A percentile compares a stretch with the other conserved stretches of the same genome.
phyloP scores from a whole-genome alignment of 1,140 invertebrate species.

The Nymphalis io region DNA sequence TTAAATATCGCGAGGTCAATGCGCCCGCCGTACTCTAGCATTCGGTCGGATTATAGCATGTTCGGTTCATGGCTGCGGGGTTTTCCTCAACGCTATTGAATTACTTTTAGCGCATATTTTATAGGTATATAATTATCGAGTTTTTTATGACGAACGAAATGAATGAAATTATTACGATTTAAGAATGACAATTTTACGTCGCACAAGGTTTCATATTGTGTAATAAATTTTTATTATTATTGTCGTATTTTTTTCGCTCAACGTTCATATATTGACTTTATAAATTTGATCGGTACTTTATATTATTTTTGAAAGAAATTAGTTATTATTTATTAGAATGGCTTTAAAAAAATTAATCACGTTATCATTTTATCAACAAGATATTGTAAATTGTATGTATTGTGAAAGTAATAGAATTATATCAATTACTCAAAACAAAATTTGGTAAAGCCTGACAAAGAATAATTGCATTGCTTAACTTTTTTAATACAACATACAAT shows the following conservation, averaged over 20 bases:
- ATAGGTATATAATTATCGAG: not conserved
- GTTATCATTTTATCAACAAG: too few relatives aligned
- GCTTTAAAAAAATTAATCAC: too few relatives aligned
- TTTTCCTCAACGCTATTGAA: slow-evolving; percentile 42
- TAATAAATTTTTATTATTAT: not conserved
- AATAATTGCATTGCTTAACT: too few relatives aligned
- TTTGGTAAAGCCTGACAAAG: too few relatives aligned
- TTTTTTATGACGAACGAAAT: not conserved
- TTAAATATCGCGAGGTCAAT: slow-evolving; percentile 48
- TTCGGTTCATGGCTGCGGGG: slow-evolving; percentile 40
- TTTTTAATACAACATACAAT: too few relatives aligned
- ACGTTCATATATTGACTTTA: not conserved
- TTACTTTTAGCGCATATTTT: slow-evolving; percentile 23
- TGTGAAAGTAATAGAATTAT: too few relatives aligned
- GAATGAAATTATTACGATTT: slow-evolving; percentile 1
- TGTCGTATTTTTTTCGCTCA: not conserved
- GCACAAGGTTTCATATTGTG: not conserved
- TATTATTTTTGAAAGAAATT: too few relatives aligned
- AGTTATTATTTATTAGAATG: too few relatives aligned
- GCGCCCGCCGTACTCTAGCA: slow-evolving; percentile 43
- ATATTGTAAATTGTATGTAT: too few relatives aligned
- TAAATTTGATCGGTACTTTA: too few relatives aligned
- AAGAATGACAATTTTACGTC: not conserved
- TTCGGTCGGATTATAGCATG: slow-evolving; percentile 59
- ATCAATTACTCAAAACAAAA: too few relatives aligned